Percentiles rank a stretch among this genome's conserved stretches.
Conservation (phyloP, 2,888 invertebrate genomes). For the Rotaria sp. region DNA sequence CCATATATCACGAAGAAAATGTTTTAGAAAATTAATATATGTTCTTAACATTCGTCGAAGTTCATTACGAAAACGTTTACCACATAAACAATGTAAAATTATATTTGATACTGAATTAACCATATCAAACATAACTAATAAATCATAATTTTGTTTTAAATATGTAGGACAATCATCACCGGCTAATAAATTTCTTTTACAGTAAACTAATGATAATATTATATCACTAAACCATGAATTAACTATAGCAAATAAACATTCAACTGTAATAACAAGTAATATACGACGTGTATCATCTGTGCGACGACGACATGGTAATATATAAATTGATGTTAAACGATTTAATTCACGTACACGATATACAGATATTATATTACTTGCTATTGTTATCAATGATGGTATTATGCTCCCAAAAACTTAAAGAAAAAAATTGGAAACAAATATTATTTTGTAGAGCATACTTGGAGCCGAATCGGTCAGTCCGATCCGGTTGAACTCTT, state of each 20-base stretch:
- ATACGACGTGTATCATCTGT: conserved; percentile 14
- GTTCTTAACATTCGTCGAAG: not conserved
- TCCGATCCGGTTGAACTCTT: too few relatives aligned
- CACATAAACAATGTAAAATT: conserved; percentile 5
- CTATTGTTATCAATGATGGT: not conserved
- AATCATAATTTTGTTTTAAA: not conserved
- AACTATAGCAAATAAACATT: not conserved
- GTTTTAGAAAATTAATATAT: not conserved
- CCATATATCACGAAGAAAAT: not conserved
- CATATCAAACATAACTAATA: not conserved
- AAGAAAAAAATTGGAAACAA: not conserved
- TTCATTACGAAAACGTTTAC: conserved; percentile 3
- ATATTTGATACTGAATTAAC: not conserved
- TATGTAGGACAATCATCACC: not conserved
- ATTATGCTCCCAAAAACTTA: not conserved
- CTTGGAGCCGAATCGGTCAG: too few relatives aligned
- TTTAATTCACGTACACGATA: not conserved
- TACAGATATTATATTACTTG: not conserved
- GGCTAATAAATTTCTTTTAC: not conserved
- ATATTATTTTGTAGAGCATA: too few relatives aligned
- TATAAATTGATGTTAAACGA: not conserved
- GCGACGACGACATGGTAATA: not conserved
- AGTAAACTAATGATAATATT: not conserved
- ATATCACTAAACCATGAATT: not conserved
- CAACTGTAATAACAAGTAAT: conserved; percentile 2